Base-by-base conservation (phyloP, 2,888 invertebrate species). In the Limnephilus marmoratus region DNA sequence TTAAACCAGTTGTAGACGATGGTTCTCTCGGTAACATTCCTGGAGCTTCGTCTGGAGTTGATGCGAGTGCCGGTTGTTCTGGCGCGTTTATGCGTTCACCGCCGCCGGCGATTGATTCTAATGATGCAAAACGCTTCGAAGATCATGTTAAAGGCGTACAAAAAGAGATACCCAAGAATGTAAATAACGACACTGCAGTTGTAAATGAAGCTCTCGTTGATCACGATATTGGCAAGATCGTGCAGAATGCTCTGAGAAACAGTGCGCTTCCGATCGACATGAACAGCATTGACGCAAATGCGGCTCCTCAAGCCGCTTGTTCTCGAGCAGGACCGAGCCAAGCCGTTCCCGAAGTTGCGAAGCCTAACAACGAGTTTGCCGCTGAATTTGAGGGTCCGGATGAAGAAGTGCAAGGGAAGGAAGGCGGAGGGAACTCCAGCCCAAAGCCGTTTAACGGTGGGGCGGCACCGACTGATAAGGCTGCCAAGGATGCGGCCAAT, bases 401-500 rank as follows among this genome's bases (percentile, higher is more conserved):
- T n/a, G 68, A 68, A 9, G 68, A 68, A 9, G 68, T 68, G 9
- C 68, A n/a, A 24, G 68, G 24, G 18, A 93, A 93, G 90, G 93
- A 93, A 80, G 91, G 86, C 80, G 93, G 93, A 13, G 93, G 93
- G 18, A 93, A 93, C 83, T 92, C 93, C 7, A 93, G 93, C 45
- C 93, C 93, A 24, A 92, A 92, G 90, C 93, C 93, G 12, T 93
- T 92, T 87, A 92, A 45, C 2, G 13, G 82, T 9, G n/a, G n/a
- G 12, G 68, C 88, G 45, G 24, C 49, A 12, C 68, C 86, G 24
- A 13, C 86, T 7, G 87, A 45, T 45, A 45, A 87, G 13, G 45
- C 80, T 15, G 83, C 53, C 82, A 90, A 89, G 13, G 68, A 3
- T 94, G 34, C 94, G 82, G 93, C 94, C 41, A 93, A 1, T 95